Evolutionary conservation across 2,797 vertebrate genomes (phyloP).

Genomic region (Synaphobranchus kaupii): DNA sequence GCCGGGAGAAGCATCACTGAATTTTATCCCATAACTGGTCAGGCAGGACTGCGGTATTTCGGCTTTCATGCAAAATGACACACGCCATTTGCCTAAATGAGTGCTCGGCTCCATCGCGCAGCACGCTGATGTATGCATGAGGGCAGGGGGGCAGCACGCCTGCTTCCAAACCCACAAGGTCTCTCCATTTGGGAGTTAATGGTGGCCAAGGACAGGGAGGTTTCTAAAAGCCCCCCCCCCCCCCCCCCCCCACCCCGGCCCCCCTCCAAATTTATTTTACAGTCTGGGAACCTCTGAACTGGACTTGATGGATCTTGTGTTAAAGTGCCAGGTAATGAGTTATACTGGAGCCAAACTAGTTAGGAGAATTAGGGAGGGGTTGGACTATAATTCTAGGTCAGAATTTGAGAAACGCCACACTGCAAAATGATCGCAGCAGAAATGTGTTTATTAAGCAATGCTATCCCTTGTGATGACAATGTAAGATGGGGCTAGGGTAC

Average conservation of each 20-base stretch:
- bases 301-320: conserved; percentile 18
- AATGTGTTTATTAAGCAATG: not conserved
- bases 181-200: not conserved
- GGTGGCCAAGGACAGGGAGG: not conserved
- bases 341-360: not conserved
- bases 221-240: not conserved
- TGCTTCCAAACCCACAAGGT: not conserved
- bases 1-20: not conserved
- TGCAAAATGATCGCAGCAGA: not conserved
- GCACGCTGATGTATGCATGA: not conserved
- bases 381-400: not conserved
- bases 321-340: conserved; percentile 5
- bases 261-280: not conserved
- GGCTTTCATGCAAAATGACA: not conserved
- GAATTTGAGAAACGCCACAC: not conserved
- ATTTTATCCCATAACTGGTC: not conserved
- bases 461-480: not conserved
- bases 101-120: not conserved
- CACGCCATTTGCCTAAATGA: not conserved
- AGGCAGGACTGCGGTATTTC: not conserved
- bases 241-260: not conserved
- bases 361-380: not conserved
- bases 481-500: not conserved
- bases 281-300: not conserved
- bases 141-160: not conserved